Conservation (phyloP, 2,113 vertebrate species). For the Phalacrocorax brasilianus region DNA sequence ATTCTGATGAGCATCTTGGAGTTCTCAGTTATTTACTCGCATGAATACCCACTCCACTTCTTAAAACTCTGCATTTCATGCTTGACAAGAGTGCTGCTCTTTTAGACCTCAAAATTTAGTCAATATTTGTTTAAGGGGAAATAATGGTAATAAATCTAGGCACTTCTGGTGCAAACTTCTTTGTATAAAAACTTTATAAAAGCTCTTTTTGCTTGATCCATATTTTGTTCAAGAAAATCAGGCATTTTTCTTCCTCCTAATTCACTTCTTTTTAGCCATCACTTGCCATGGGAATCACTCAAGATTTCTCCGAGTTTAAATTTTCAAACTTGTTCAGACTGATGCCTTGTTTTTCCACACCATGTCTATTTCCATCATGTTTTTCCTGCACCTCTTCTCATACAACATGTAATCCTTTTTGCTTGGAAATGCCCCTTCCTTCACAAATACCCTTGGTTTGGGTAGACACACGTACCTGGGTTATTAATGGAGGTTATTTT, state of each 20-base stretch:
- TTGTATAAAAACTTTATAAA: background rate
- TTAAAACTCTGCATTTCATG: background rate
- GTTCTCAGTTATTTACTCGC: background rate
- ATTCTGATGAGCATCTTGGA: background rate
- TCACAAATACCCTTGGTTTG: background rate
- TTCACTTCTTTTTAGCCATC: background rate
- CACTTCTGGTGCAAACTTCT: background rate
- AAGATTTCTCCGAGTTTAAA: background rate
- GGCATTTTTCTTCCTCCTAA: background rate
- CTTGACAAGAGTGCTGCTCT: background rate
- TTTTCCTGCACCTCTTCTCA: background rate
- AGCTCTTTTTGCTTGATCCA: background rate
- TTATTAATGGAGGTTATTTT: background rate
- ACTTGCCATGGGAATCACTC: background rate
- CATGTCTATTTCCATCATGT: background rate
- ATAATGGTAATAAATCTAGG: background rate
- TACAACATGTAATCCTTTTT: accelerated
- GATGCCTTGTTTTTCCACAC: background rate
- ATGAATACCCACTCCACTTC: background rate
- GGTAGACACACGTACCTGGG: background rate
- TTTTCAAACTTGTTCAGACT: background rate
- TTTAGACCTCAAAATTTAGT: background rate
- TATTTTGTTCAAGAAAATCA: background rate
- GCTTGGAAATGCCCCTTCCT: background rate
- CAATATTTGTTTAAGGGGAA: background rate